Base-by-base conservation (phyloP, 2,888 invertebrate genomes). In the Habrosyne pyritoides region DNA sequence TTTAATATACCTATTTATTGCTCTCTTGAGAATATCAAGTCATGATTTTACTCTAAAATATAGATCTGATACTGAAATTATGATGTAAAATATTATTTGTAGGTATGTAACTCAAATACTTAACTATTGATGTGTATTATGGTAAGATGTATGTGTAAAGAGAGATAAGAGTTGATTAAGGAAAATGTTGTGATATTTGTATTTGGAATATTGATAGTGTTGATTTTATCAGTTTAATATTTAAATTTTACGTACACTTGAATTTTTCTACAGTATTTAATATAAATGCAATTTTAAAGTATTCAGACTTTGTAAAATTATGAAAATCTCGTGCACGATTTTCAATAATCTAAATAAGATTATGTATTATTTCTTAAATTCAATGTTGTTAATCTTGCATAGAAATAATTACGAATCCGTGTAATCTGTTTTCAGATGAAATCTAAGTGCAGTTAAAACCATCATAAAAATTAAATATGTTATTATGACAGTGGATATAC, bases 141-240 rank as follows among this genome's bases (percentile, higher is more conserved):
- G 72, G 65, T 89, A 86, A 87, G 84, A 79, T 83, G 74, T 87
- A 87, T 86, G 77, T 91, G 87, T 91, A 91, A 90, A 90, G 83
- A 88, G 79, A 83, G 75, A 74, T 86, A 86, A 85, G 81, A 79
- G 73, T 71, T 83, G 79, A 66, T 68, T 90, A 91, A 91, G 89
- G 79, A 81, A 88, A 91, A 91, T 91, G 89, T 90, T 91, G 92
- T 92, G 92, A 92, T 92, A 92, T 91, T 92, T 92, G 92, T 92
- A 92, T 89, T 85, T 92, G 92, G 92, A 92, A 92, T 92, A 92
- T 90, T 91, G 75, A 83, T 86, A 85, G 82, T 78, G 69, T 75
- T 81, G 66, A 54, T 63, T 64, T 68, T 58, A 57, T 60, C 48
- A 22, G 28, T 28, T 28, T 18, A 42, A 14, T 24, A 24, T 22